Conservation (phyloP, 2,797 vertebrate species). For the Betta splendens region DNA sequence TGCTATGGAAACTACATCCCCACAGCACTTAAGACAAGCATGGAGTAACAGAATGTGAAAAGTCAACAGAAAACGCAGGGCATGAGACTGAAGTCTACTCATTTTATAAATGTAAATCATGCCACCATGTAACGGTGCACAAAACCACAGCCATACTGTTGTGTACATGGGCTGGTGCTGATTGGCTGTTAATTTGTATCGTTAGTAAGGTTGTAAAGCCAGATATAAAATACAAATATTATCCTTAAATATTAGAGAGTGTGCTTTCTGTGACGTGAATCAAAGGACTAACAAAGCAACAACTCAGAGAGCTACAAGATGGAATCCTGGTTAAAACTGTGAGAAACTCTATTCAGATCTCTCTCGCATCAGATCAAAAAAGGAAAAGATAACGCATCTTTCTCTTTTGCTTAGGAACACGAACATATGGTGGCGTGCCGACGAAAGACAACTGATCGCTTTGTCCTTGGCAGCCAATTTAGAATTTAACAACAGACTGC, state of each 20-base stretch:
- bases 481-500: conserved; percentile 54
- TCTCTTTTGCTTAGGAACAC: conserved; percentile 6
- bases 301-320: neutral
- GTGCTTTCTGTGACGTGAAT: conserved; percentile 6
- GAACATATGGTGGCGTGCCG: conserved; percentile 15
- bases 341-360: conserved; percentile 3
- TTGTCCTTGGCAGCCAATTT: conserved; percentile 46
- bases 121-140: neutral
- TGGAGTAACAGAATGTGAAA: conserved; percentile 53
- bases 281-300: neutral
- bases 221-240: conserved; percentile 21
- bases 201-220: conserved; percentile 10
- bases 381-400: conserved; percentile 17
- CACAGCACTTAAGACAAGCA: conserved; percentile 53
- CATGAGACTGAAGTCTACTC: neutral
- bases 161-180: conserved; percentile 19
- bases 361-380: conserved; percentile 3
- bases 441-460: conserved; percentile 49
- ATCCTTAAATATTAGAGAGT: conserved; percentile 6
- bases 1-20: conserved; percentile 81
- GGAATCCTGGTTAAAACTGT: too few relatives aligned
- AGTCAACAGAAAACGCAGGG: conserved; percentile 21
- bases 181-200: conserved; percentile 4
- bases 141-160: neutral
- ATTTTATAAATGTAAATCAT: conserved; percentile 2